Conservation (phyloP, 92 coral and sea anemone genomes). For the Porites evermanni region DNA sequence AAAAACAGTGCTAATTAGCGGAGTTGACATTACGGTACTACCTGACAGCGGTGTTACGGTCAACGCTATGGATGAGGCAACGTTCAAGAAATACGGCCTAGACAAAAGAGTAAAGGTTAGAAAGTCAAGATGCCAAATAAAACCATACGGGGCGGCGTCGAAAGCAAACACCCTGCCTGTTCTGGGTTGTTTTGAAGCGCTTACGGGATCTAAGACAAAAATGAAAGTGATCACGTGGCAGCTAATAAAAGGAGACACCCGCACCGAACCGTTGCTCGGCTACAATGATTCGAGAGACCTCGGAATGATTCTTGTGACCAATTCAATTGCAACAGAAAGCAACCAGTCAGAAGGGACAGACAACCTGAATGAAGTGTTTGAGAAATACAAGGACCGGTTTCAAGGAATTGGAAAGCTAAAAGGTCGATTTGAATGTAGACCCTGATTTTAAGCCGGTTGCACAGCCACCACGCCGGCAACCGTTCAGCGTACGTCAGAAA, state of each 20-base stretch:
- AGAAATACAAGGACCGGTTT: background rate
- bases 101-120: too few species aligned
- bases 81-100: too few species aligned
- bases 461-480: conserved; percentile 11
- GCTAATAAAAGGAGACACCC: background rate
- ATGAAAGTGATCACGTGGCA: background rate
- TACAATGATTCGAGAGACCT: too few species aligned
- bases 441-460: conserved; percentile 12
- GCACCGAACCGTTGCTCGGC: too few species aligned
- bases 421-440: conserved; percentile 5
- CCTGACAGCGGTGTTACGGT: conserved; percentile 33
- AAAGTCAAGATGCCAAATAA: too few species aligned
- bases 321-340: background rate
- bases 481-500: conserved; percentile 18
- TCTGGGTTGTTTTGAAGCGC: too few species aligned
- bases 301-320: background rate
- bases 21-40: conserved; percentile 19
- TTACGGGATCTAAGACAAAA: background rate
- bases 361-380: background rate
- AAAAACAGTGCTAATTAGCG: conserved; percentile 5
- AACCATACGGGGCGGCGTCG: too few species aligned
- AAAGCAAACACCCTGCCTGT: too few species aligned
- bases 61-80: conserved; percentile 9
- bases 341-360: background rate
- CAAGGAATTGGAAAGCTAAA: too few species aligned